Evolutionary conservation across 2,797 vertebrate species (phyloP).

Genomic region (Pangasius larnaudii): DNA sequence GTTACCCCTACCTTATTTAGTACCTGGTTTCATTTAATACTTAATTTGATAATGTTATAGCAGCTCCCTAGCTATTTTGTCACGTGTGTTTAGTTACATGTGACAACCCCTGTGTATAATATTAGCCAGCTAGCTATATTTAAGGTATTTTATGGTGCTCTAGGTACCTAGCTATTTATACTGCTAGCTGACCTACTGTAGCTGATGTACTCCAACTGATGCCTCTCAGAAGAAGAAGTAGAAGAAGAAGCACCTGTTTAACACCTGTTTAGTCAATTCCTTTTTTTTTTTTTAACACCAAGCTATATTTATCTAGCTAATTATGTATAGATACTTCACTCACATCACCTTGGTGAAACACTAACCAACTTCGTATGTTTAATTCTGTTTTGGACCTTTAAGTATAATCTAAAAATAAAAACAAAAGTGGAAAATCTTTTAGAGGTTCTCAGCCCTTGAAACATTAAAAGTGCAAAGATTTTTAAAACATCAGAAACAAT

Average conservation of each 20-base stretch:
- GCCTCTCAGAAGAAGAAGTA: not conserved
- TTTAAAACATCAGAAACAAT: not conserved
- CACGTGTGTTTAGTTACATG: not conserved
- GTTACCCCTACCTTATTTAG: not conserved
- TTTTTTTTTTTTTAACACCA: not conserved
- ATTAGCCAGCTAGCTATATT: not conserved
- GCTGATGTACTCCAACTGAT: not conserved
- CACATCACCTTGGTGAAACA: not conserved
- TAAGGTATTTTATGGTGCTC: not conserved
- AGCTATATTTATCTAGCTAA: not conserved
- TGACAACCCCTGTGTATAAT: not conserved
- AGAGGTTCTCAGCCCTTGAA: too few species aligned
- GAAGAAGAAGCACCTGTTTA: too few species aligned
- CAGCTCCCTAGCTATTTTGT: not conserved
- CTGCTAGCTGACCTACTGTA: not conserved
- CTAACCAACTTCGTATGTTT: not conserved
- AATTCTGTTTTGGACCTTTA: not conserved
- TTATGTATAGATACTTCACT: not conserved
- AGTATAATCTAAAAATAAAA: not conserved
- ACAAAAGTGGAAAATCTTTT: not conserved
- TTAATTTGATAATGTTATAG: not conserved
- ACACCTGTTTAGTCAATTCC: not conserved
- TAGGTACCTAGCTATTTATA: not conserved
- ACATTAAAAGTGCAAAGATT: not conserved
- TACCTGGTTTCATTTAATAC: not conserved